These are phyloP conservation scores for Melopsittacus undulatus DNA, from an alignment of 2,797 vertebrate species.

Conservation along the genomic window DNA sequence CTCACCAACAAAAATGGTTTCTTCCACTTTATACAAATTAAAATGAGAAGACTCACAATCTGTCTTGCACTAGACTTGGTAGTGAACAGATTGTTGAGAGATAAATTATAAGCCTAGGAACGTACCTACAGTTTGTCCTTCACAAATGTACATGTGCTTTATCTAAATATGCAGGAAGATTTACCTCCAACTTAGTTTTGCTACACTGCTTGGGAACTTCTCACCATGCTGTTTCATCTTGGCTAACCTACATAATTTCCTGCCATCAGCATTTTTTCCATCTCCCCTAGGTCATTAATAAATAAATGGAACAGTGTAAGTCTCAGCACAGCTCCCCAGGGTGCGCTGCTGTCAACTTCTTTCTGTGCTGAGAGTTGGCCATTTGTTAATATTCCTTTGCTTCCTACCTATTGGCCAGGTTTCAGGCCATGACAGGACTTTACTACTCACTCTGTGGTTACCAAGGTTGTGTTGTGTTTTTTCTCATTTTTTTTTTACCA, in stretches of 20 bases:
- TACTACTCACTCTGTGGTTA: not conserved
- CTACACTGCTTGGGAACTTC: not conserved
- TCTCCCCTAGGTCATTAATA: slow-evolving; percentile 46
- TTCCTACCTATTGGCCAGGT: slow-evolving; percentile 30
- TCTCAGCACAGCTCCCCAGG: not conserved
- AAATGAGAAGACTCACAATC: not conserved
- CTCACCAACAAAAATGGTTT: not conserved
- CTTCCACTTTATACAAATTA: not conserved
- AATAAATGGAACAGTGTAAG: slow-evolving; percentile 3
- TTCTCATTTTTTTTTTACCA: not conserved
- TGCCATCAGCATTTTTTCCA: slow-evolving; percentile 50
- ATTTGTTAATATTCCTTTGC: not conserved
- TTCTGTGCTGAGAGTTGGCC: not conserved
- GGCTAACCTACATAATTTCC: slow-evolving; percentile 54
- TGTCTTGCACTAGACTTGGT: not conserved
- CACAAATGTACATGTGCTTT: not conserved
- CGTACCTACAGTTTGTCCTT: not conserved
- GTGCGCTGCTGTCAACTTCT: not conserved
- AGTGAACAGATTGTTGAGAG: not conserved
- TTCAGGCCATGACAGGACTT: not conserved
- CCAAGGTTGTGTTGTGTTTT: not conserved
- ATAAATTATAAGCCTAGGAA: not conserved
- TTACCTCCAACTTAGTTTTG: slow-evolving; percentile 35
- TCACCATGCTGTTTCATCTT: slow-evolving; percentile 33
- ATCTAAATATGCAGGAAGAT: not conserved